These are phyloP conservation scores for Diprion similis DNA, from an alignment of 1,140 invertebrate species.

Conservation along the genomic window DNA sequence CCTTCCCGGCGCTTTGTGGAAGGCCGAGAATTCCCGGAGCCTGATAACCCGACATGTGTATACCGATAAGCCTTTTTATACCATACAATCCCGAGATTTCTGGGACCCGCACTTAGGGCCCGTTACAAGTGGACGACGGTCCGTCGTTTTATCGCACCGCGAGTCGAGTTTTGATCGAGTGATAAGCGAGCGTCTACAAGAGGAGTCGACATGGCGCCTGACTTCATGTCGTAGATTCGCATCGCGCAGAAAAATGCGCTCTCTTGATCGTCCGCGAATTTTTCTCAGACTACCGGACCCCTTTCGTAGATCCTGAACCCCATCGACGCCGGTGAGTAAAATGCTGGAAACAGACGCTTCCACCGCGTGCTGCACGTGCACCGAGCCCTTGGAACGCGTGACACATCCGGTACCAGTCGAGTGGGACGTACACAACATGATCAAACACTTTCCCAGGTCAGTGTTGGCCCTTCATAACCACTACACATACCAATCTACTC, in stretches of 20 bases:
- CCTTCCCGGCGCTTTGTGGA: background rate
- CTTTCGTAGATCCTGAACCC: background rate
- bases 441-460: slow-evolving; percentile 5
- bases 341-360: background rate
- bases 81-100: background rate
- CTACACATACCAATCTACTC: background rate
- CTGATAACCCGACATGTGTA: slow-evolving; percentile 17
- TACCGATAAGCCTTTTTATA: slow-evolving; percentile 11
- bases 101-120: background rate
- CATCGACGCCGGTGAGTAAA: too few relatives aligned
- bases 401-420: background rate
- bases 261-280: slow-evolving; percentile 16
- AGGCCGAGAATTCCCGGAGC: background rate
- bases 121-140: background rate
- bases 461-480: background rate
- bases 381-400: background rate
- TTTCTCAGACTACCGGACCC: background rate
- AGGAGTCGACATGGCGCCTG: too few relatives aligned
- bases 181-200: background rate
- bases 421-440: background rate
- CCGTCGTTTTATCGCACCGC: too few relatives aligned
- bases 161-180: background rate
- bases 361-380: background rate
- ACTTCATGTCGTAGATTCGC: background rate
- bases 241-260: slow-evolving; percentile 18